Percentiles rank a stretch among this genome's conserved stretches.
Evolutionary conservation across 2,113 vertebrate genomes (phyloP).

Genomic region (Pelecanus crispus): DNA sequence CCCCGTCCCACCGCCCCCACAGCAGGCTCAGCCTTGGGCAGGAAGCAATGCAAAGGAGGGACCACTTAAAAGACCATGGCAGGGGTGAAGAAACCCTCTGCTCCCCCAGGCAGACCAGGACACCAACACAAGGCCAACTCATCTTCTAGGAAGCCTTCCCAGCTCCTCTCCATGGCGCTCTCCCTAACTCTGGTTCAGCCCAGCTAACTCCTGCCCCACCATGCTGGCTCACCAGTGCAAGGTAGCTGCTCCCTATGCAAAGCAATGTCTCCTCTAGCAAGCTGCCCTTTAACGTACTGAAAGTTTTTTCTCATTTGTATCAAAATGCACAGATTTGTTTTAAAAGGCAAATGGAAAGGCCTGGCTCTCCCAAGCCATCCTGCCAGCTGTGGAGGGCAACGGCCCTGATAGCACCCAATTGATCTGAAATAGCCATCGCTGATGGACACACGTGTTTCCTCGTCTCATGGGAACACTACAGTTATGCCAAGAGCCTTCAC

Average conservation of each 20-base stretch:
- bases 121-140: background rate
- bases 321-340: background rate
- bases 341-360: background rate
- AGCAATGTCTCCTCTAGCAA: fast-evolving
- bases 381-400: background rate
- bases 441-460: fast-evolving
- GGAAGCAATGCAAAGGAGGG: background rate
- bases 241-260: fast-evolving
- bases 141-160: background rate
- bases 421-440: fast-evolving
- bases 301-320: background rate
- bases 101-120: background rate
- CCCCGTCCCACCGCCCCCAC: background rate
- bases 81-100: background rate
- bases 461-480: background rate
- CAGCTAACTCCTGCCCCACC: background rate
- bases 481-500: background rate
- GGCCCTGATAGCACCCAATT: background rate
- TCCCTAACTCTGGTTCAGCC: background rate
- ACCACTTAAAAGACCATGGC: fast-evolving
- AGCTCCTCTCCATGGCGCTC: background rate
- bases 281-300: background rate
- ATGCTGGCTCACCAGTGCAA: fast-evolving
- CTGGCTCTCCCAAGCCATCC: background rate
- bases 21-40: background rate